Base-by-base conservation (phyloP, 2,113 vertebrate species). In the Pyxicephalus adspersus region DNA sequence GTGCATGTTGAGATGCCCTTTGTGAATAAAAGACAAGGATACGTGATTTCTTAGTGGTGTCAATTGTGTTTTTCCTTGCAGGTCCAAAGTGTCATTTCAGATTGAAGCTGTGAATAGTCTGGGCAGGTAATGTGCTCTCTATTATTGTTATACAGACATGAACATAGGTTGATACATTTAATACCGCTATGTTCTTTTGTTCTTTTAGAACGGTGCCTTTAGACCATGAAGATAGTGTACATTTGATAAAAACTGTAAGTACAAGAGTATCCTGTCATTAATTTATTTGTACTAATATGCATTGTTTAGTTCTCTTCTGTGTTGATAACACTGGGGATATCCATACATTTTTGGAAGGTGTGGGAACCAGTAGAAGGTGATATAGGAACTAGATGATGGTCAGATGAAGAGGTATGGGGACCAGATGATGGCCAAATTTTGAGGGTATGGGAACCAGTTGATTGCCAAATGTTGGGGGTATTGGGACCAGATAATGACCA, bases 81-180 rank as follows among this genome's bases (percentile, higher is more conserved):
- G 97, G 82, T 95, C 96, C 83, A 98, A 91, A 90, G 89, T 90
- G 18, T 76, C 92, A 81, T 99, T 99, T 87, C 92, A 84, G 64
- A 98, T 99, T 82, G 94, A 97, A 83, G 96, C 97, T 84, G 95
- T 98, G 88, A 97, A 96, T 87, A 97, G 94, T 63, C 92, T 92
- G 5, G 97, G 97, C 85, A 94, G 94, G 97, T 98, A 77, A 76
- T 93, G 92, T 26, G 76, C 6, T 71, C 50, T 23, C 4, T 25
- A 68, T 1, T 51, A 1, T 8, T 18, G 31, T 66, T 5, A 3
- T 38, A 34, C 11, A 25, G 45, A 16, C 38, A 51, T 31, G 13
- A 18, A 18, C 7, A 5, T 1, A 9, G 13, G 8, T 3, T 26
- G 2, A 5, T 15, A 23, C 4, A 22, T 9, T 63, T 63, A 22